Conservation (phyloP, 2,888 invertebrate genomes). For the Lapara coniferarum region DNA sequence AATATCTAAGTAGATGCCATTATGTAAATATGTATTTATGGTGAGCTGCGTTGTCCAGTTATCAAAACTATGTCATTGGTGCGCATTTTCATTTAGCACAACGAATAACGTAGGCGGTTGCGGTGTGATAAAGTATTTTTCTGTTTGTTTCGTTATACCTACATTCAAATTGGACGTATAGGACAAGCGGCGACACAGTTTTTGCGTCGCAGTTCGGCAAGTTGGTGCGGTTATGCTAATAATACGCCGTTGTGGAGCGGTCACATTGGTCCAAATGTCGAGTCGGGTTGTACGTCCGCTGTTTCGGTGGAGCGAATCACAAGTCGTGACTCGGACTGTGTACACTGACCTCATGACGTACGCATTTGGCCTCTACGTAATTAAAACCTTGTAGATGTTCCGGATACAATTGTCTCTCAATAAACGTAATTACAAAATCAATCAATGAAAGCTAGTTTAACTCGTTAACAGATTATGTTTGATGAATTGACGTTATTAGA, state of each 20-base stretch:
- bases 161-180: not conserved
- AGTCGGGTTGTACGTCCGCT: not conserved
- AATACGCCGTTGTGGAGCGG: slow-evolving; percentile 28
- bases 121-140: not conserved
- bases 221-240: not conserved
- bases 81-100: not conserved
- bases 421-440: slow-evolving; percentile 29
- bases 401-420: slow-evolving; percentile 48
- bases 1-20: too few species aligned
- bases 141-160: not conserved
- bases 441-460: slow-evolving; percentile 21
- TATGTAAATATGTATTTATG: too few species aligned
- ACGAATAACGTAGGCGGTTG: not conserved
- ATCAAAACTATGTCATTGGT: too few species aligned
- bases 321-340: slow-evolving; percentile 44
- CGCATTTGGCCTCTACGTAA: slow-evolving; percentile 52
- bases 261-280: slow-evolving; percentile 38
- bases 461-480: slow-evolving; percentile 14
- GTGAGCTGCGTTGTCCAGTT: not conserved
- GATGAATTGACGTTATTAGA: slow-evolving; percentile 12
- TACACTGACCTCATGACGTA: slow-evolving; percentile 57
- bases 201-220: not conserved
- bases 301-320: not conserved
- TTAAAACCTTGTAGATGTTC: slow-evolving; percentile 48
- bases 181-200: not conserved